Conservation (phyloP, 92 coral and sea anemone genomes). For the Blastomussa wellsi region DNA sequence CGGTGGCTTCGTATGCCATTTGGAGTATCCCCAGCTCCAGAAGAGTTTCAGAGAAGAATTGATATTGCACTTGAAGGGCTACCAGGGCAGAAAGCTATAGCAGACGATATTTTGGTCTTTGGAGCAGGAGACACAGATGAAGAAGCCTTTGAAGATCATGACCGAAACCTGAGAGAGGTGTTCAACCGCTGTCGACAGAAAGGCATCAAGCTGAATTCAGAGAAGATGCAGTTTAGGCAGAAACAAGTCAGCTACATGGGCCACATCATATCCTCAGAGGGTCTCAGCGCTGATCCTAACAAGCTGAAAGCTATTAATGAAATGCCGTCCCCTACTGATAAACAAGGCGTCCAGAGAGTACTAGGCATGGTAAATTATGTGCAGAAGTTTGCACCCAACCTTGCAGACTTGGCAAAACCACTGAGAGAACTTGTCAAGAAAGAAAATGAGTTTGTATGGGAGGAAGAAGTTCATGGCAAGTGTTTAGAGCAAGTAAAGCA, state of each 20-base stretch:
- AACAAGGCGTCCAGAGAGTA: no score
- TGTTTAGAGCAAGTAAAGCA: conserved; percentile 38
- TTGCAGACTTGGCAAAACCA: conserved; percentile 47
- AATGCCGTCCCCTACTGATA: conserved; percentile 58
- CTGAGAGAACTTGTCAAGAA: conserved; percentile 59
- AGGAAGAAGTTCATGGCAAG: conserved; percentile 46
- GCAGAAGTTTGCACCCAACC: conserved; percentile 57
- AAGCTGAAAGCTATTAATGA: conserved; percentile 49
- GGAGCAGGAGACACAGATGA: conserved; percentile 53
- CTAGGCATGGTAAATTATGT: conserved; percentile 63
- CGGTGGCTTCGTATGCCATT: conserved; percentile 68
- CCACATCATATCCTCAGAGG: conserved; percentile 8
- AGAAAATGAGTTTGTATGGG: conserved; percentile 60
- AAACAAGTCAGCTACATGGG: conserved; percentile 44
- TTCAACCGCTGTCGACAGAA: no score
- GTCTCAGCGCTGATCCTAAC: conserved; percentile 37
- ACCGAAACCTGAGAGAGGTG: no score
- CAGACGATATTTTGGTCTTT: conserved; percentile 62
- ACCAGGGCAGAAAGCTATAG: conserved; percentile 62
- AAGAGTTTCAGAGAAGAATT: neutral
- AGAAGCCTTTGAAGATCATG: no score
- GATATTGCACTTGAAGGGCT: conserved; percentile 38
- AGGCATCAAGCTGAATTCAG: conserved; percentile 35
- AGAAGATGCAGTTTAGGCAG: conserved; percentile 44
- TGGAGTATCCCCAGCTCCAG: conserved; percentile 34